phyloP scores from a whole-genome alignment of 2,888 invertebrate species.

The Epirrita christyi region DNA sequence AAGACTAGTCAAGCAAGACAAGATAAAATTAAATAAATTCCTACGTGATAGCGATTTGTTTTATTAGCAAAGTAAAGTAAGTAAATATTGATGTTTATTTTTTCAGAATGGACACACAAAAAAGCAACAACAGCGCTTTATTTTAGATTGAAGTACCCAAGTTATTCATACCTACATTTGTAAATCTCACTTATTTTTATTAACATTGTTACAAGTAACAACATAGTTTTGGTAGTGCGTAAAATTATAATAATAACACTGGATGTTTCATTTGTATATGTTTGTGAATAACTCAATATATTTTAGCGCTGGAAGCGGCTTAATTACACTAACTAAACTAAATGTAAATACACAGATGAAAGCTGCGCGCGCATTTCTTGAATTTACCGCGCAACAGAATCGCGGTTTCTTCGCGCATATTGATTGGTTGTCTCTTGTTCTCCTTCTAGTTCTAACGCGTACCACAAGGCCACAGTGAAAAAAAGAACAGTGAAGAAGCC shows the following conservation, averaged over 20 bases:
- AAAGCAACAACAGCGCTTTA: constrained; percentile 39
- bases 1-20: not conserved
- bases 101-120: not conserved
- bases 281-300: not conserved
- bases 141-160: not conserved
- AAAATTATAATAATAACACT: not conserved
- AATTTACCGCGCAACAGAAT: constrained; percentile 40
- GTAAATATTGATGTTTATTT: not conserved
- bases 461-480: no score
- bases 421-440: constrained; percentile 2
- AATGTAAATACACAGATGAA: constrained; percentile 42
- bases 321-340: constrained; percentile 28
- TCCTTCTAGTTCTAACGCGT: no score
- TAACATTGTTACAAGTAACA: not conserved
- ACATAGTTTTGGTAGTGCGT: not conserved
- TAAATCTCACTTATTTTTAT: not conserved
- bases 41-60: not conserved
- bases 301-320: constrained; percentile 45
- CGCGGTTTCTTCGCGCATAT: constrained; percentile 16
- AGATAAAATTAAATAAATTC: not conserved
- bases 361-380: constrained; percentile 58
- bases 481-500: no score
- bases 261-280: no score
- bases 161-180: not conserved
- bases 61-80: not conserved